phyloP scores from a whole-genome alignment of 2,888 invertebrate genomes.

The Ariolimax columbianus region DNA sequence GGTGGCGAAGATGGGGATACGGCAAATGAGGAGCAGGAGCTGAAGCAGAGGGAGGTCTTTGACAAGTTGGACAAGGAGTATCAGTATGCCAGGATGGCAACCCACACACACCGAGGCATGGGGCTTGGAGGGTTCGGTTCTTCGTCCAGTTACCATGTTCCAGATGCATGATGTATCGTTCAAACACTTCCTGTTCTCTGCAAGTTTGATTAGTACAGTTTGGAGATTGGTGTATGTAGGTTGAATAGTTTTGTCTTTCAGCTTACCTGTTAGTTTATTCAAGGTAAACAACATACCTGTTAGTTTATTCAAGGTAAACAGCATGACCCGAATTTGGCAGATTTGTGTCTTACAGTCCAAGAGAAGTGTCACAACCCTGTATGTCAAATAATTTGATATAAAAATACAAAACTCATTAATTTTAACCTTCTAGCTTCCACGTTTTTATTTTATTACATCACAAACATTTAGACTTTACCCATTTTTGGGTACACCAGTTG shows the following conservation, averaged over 20 bases:
- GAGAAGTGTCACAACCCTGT: no score
- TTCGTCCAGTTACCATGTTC: neutral
- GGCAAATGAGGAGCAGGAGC: conserved; percentile 66
- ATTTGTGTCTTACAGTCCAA: no score
- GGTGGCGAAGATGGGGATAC: conserved; percentile 19
- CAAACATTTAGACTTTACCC: no score
- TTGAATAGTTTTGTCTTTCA: neutral
- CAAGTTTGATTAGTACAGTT: neutral
- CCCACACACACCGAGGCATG: conserved; percentile 92
- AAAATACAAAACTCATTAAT: no score
- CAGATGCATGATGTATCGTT: neutral
- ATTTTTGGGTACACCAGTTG: no score
- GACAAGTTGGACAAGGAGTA: conserved; percentile 96
- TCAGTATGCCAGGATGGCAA: conserved; percentile 95
- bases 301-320: neutral
- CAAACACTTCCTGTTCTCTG: neutral
- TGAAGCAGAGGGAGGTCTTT: conserved; percentile 86
- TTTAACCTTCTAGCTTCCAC: no score
- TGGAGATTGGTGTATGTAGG: neutral
- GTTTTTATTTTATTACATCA: no score
- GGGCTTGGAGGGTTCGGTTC: conserved; percentile 80
- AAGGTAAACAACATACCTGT: neutral
- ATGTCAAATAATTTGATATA: no score
- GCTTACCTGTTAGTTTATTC: neutral
- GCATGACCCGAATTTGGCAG: no score